Evolutionary conservation across 2,113 vertebrate species (phyloP).

Genomic region (human): DNA sequence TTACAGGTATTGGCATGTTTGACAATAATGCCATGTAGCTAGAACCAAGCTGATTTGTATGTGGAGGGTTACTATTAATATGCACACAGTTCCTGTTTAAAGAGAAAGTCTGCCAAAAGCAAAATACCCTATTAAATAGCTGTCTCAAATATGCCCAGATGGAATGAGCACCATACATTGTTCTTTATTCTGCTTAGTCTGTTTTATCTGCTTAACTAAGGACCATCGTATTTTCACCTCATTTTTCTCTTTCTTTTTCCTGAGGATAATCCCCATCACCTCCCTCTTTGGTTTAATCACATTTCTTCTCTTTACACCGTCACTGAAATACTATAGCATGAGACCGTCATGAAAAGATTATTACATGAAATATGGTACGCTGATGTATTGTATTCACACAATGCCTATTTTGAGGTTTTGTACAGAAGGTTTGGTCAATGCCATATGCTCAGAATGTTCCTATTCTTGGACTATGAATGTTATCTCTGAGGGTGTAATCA

Average conservation of each 20-base stretch:
- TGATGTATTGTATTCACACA: background rate
- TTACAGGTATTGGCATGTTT: background rate
- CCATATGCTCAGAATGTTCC: conserved; percentile 11
- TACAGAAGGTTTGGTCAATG: background rate
- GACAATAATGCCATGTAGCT: background rate
- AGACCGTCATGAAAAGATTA: background rate
- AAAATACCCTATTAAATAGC: background rate
- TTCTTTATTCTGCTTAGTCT: background rate
- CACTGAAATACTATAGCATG: conserved; percentile 5
- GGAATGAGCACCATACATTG: background rate
- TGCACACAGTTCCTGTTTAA: background rate
- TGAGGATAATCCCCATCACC: background rate
- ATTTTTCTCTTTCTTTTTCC: too few relatives aligned
- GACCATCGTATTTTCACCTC: background rate
- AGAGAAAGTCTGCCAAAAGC: background rate
- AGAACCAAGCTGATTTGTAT: background rate
- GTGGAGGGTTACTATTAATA: background rate
- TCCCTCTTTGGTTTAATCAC: background rate
- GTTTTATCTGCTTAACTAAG: background rate
- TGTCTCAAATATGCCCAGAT: conserved; percentile 14
- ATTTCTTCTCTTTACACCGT: background rate
- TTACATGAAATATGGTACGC: background rate
- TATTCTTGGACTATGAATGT: conserved; percentile 39
- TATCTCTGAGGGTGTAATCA: background rate
- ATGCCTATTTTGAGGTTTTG: background rate